Base-by-base conservation (phyloP, 2,113 vertebrate species). In the Trematomus loennbergii region DNA sequence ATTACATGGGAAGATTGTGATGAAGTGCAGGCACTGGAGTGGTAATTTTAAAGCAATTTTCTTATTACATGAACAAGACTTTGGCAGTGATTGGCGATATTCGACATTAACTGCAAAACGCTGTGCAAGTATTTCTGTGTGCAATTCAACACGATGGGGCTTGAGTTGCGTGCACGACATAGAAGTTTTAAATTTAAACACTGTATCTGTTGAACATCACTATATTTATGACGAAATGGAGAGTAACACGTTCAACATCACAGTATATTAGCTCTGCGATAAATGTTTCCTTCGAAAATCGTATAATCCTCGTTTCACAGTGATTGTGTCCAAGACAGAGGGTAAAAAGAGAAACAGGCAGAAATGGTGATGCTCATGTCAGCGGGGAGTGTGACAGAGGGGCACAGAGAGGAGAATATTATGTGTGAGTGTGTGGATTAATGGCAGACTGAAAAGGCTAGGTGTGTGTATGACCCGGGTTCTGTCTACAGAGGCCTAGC, bases 321-420 rank as follows among this genome's bases (percentile, higher is more conserved):
- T 20, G 59, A 57, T 40, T 12, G 66, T 13, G 60, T 15, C 11
- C 67, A 40, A 68, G 50, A 40, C 70, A 58, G 55, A 68, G 58
- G 53, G 78, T 70, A 69, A 65, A 40, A 72, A 72, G 67, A 64
- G 53, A 63, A 54, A 62, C 66, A 69, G n/a, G 79, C 22, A 70
- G 70, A 90, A 87, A 73, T 85, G 84, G 84, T 91, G 79, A 89
- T 83, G 59, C 71, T 52, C 12, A 57, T 6, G 17, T 45, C 43
- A 67, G 64, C 15, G 20, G 40, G 40, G 13, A 58, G 33, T 53
- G 77, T 25, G 66, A 59, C 29, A 13, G 29, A 36, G 49, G 58
- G 45, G 16, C n/a, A 58, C 20, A 33, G 10, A 53, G 52, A 64
- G 12, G 33, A 36, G 54, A 67, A 12, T 61, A 20, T 59, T 29